Evolutionary conservation across 1,140 invertebrate genomes (phyloP).

Genomic region (Medauroidea extradentata): DNA sequence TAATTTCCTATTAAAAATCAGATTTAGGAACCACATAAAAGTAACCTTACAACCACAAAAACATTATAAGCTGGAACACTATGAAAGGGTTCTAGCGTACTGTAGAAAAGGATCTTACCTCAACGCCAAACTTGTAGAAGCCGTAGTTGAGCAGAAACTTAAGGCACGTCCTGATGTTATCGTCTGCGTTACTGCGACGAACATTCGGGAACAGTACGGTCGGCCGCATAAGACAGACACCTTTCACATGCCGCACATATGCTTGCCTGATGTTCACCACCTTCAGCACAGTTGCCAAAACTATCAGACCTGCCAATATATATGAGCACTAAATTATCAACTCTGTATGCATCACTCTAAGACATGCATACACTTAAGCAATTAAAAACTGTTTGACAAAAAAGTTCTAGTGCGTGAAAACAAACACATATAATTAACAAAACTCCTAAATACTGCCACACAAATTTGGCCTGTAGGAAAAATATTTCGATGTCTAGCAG

Average conservation of each 20-base stretch:
- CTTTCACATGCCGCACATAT: constrained; percentile 56
- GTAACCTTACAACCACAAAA: too few relatives aligned
- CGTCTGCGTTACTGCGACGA: constrained; percentile 77
- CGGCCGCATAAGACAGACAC: constrained; percentile 53
- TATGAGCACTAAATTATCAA: too few relatives aligned
- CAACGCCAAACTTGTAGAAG: constrained; percentile 94
- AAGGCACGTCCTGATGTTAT: constrained; percentile 67
- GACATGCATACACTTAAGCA: too few relatives aligned
- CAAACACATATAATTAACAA: too few relatives aligned
- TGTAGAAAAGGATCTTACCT: constrained; percentile 53
- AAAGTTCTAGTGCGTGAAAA: too few relatives aligned
- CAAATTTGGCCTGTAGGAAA: too few relatives aligned
- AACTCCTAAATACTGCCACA: too few relatives aligned
- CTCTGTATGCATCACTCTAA: too few relatives aligned
- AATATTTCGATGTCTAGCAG: too few relatives aligned
- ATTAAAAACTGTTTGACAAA: too few relatives aligned
- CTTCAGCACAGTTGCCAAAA: constrained; percentile 73
- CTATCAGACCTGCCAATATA: neutral
- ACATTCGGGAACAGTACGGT: constrained; percentile 84
- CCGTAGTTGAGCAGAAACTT: constrained; percentile 90
- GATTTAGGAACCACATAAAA: neutral
- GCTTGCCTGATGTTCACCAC: constrained; percentile 80
- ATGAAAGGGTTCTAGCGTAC: too few relatives aligned
- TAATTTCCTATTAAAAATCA: neutral
- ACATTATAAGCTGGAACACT: too few relatives aligned